Base-by-base conservation (phyloP, 2,888 invertebrate genomes). In the Lutraria lutraria region DNA sequence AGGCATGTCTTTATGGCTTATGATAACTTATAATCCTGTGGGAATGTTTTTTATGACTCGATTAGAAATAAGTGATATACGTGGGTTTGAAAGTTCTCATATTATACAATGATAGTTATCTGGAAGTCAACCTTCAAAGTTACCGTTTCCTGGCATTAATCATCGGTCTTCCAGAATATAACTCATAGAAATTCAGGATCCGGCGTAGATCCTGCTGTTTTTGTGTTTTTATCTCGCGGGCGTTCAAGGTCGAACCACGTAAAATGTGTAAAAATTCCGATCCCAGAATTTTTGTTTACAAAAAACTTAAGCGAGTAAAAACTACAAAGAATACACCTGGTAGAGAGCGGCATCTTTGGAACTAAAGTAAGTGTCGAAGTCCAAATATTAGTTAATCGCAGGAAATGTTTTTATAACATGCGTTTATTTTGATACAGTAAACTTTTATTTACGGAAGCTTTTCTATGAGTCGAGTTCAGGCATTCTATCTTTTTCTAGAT, bases 361-460 rank as follows among this genome's bases (percentile, higher is more conserved):
- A 6, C 6, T 25, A 68, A 68, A 68, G 63, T 68, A 25, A 0
- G n/a, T 68, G 25, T 12, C 3, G 25, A 68, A 68, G 63, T 68
- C 25, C 63, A 68, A 68, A 68, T n/a, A 68, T 68, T 68, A 68
- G 63, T 68, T 68, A 68, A 68, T 68, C 63, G 63, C 63, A 68
- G 63, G 25, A n/a, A 25, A 68, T n/a, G 25, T 68, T 68, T 63
- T 68, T 68, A 68, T 25, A 68, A 25, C 63, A 68, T 68, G 63
- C 25, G 63, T 68, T 68, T 43, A n/a, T 12, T 16, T 56, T 13
- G n/a, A n/a, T 56, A 13, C 6, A 56, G 13, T 56, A n/a, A 68
- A 25, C n/a, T 25, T 68, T 25, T 25, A 68, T 25, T 68, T 25
- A 68, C 63, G 63, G 56, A 56, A 68, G 4, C 8, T 43, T 25